Conservation (phyloP, 2,797 vertebrate genomes). For the Tiaroga cobitis region DNA sequence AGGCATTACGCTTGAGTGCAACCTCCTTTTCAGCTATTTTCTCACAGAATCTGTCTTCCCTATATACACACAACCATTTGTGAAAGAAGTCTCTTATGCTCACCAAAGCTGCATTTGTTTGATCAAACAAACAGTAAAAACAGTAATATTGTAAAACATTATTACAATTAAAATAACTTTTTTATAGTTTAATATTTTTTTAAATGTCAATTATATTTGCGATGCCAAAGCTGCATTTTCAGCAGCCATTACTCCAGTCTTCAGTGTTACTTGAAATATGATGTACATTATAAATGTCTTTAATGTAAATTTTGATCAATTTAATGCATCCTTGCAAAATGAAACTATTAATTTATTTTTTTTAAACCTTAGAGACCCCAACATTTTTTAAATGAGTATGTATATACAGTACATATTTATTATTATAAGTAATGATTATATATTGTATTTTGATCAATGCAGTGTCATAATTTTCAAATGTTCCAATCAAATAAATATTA, state of each 20-base stretch:
- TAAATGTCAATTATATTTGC: neutral
- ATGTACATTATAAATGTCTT: neutral
- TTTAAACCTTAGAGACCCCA: too few relatives aligned
- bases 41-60: neutral
- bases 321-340: too few relatives aligned
- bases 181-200: neutral
- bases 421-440: neutral
- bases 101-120: neutral
- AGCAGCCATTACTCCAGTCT: neutral
- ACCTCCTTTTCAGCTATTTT: neutral
- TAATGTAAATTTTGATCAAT: neutral
- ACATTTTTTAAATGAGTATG: too few relatives aligned
- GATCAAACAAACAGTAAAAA: neutral
- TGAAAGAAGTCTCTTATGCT: neutral
- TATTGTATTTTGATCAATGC: neutral
- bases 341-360: too few relatives aligned
- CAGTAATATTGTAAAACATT: neutral
- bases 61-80: neutral
- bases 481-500: neutral
- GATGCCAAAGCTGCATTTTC: neutral
- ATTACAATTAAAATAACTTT: neutral
- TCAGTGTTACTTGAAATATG: neutral
- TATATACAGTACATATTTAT: too few relatives aligned
- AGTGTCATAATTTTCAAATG: neutral
- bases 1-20: neutral